Conservation (phyloP, 2,113 vertebrate genomes). For the Megalops atlanticus region DNA sequence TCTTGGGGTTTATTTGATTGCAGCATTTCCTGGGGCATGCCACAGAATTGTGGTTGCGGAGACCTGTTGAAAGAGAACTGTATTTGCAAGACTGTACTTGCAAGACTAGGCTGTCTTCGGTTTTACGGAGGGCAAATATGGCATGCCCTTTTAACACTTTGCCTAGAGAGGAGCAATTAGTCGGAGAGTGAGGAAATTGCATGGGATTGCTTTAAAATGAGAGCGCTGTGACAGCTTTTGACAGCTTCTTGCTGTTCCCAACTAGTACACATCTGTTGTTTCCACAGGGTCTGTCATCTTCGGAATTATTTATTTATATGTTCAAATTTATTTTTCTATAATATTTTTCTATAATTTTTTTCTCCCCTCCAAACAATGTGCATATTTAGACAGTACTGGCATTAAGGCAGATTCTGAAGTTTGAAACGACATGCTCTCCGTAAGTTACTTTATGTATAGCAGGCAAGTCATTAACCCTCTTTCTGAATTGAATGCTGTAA, state of each 20-base stretch:
- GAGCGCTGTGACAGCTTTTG: neutral
- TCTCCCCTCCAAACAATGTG: neutral
- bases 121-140: neutral
- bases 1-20: neutral
- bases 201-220: neutral
- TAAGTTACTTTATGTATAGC: too few species aligned
- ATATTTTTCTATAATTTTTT: too few species aligned
- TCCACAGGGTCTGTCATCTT: neutral
- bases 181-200: neutral
- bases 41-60: neutral
- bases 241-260: conserved; percentile 16
- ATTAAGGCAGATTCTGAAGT: neutral
- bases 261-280: conserved; percentile 15
- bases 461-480: too few species aligned
- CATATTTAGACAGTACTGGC: neutral
- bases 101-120: neutral
- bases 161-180: neutral
- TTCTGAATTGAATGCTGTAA: neutral
- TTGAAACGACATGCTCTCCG: neutral
- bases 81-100: neutral
- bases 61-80: neutral
- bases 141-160: neutral
- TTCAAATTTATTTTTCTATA: neutral
- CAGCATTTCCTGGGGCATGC: neutral
- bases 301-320: neutral